These are phyloP conservation scores for Coronaproctus castanopsis DNA, from an alignment of 2,888 invertebrate species.

Conservation along the genomic window DNA sequence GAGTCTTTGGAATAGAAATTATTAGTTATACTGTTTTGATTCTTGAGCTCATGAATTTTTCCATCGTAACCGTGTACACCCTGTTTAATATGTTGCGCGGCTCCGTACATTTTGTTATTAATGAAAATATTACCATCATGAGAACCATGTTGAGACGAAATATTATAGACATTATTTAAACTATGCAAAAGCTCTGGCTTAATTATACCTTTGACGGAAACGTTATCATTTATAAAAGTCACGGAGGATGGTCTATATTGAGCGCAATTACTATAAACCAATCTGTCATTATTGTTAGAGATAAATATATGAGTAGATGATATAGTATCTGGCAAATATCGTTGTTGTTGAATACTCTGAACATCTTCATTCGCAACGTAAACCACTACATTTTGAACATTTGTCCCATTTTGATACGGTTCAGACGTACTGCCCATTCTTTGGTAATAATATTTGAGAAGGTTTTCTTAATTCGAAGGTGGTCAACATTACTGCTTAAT, in stretches of 20 bases:
- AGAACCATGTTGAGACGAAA: background rate
- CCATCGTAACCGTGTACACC: background rate
- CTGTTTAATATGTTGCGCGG: background rate
- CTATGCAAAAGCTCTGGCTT: background rate
- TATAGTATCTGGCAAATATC: conserved; percentile 7
- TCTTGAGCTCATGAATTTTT: no score
- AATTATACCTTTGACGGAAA: background rate
- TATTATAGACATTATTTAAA: background rate
- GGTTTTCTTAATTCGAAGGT: conserved; percentile 10
- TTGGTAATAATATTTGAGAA: conserved; percentile 9
- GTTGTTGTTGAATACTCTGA: conserved; percentile 7
- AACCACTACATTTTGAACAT: conserved; percentile 9
- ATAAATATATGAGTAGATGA: conserved; percentile 1
- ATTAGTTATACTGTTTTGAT: no score
- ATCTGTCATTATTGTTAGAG: conserved; percentile 6
- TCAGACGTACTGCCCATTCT: conserved; percentile 15
- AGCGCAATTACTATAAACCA: conserved; percentile 8
- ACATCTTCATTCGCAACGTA: conserved; percentile 13
- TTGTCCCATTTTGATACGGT: conserved; percentile 13
- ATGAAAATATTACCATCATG: background rate
- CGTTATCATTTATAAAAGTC: background rate
- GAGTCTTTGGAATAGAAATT: no score
- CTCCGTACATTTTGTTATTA: background rate
- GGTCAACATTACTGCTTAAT: conserved; percentile 13
- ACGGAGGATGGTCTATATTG: conserved; percentile 10